Conservation (phyloP, 2,797 vertebrate species). For the Melopsittacus undulatus region DNA sequence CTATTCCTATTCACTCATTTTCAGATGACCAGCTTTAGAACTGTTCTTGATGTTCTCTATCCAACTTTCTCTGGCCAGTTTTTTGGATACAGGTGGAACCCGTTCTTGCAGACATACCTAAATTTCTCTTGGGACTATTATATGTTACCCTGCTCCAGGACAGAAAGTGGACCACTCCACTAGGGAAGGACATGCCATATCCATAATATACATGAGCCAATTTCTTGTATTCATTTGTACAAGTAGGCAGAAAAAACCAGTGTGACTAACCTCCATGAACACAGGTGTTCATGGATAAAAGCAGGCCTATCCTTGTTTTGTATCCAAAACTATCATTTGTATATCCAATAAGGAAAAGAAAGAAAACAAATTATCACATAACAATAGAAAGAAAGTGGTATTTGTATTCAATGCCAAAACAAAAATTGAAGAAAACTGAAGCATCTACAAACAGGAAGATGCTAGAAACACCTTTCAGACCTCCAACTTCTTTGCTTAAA, state of each 20-base stretch:
- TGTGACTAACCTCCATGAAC: neutral
- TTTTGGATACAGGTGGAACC: neutral
- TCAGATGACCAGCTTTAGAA: neutral
- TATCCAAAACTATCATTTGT: neutral
- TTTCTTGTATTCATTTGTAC: neutral
- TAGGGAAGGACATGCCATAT: neutral
- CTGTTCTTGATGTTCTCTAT: rapidly evolving
- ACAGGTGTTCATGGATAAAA: neutral
- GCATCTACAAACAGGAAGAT: neutral
- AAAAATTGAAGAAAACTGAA: neutral
- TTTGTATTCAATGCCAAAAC: neutral
- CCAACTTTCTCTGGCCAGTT: neutral
- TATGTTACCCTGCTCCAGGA: rapidly evolving
- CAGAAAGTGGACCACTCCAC: neutral
- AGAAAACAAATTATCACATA: neutral
- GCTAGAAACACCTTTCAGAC: neutral
- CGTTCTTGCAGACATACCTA: neutral
- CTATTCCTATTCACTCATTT: neutral
- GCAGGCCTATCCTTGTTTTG: neutral
- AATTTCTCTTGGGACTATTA: neutral
- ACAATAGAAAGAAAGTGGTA: neutral
- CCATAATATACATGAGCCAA: neutral
- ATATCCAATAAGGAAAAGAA: neutral
- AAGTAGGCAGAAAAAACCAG: neutral
- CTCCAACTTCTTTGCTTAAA: neutral